These are phyloP conservation scores for Ctenoplectra terminalis DNA, from an alignment of 1,140 invertebrate species.

Conservation along the genomic window DNA sequence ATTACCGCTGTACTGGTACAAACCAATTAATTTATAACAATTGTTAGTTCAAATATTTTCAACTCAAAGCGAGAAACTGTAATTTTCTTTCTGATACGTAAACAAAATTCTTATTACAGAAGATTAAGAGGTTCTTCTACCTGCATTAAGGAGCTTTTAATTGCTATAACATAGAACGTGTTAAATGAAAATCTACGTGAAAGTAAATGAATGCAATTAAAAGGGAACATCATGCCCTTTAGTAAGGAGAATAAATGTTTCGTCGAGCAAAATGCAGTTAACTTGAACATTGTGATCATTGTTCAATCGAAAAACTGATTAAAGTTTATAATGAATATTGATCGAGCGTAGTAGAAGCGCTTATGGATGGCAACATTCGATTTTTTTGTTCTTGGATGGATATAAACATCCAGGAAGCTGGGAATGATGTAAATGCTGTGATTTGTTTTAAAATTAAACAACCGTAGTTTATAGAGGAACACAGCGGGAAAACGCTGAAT, in stretches of 20 bases:
- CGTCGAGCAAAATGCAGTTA: conserved; percentile 9
- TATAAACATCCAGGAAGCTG: conserved; percentile 16
- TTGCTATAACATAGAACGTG: neutral
- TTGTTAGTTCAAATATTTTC: too few species aligned
- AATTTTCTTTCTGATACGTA: too few species aligned
- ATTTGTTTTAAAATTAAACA: conserved; percentile 46
- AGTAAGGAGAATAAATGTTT: neutral
- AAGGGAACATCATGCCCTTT: conserved; percentile 18
- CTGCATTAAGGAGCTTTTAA: neutral
- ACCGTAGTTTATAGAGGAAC: conserved; percentile 33
- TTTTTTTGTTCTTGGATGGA: neutral
- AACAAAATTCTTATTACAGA: too few species aligned
- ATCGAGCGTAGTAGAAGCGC: conserved; percentile 11
- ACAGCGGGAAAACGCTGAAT: neutral
- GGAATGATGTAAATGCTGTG: conserved; percentile 51
- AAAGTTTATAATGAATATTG: conserved; percentile 27
- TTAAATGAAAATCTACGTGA: neutral
- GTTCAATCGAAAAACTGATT: neutral
- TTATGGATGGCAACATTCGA: conserved; percentile 17
- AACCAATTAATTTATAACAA: too few species aligned
- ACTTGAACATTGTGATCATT: conserved; percentile 9
- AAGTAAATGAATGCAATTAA: conserved; percentile 20
- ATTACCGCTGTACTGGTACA: too few species aligned
- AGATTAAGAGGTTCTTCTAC: too few species aligned
- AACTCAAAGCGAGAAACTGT: too few species aligned